phyloP scores from a whole-genome alignment of 2,888 invertebrate genomes.

The Willowsia nigromaculata region DNA sequence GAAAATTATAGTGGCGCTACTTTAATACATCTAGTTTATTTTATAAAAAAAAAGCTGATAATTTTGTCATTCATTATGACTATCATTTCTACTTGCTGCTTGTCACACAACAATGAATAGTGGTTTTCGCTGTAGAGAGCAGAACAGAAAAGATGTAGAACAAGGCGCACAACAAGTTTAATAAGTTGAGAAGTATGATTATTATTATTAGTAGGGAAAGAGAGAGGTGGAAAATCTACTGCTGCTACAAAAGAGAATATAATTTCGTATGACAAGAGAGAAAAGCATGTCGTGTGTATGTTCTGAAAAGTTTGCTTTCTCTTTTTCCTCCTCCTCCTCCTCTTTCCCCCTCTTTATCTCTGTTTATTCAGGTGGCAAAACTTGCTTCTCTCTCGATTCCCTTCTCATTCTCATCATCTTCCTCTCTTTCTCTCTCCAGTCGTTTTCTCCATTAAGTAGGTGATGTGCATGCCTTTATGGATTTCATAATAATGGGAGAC shows the following conservation, averaged over 20 bases:
- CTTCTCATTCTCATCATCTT: slow-evolving; percentile 18
- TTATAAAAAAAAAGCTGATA: not conserved
- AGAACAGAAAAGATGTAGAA: too few species aligned
- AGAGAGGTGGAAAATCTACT: too few species aligned
- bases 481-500: slow-evolving; percentile 15
- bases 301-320: too few species aligned
- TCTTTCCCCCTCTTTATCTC: slow-evolving; percentile 77
- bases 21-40: not conserved
- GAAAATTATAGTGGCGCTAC: too few species aligned
- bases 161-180: not conserved
- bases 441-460: not conserved
- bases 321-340: not conserved
- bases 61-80: not conserved
- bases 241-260: too few species aligned
- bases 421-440: not conserved
- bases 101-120: too few species aligned
- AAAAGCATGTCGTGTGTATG: too few species aligned
- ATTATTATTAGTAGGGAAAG: too few species aligned
- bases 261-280: too few species aligned
- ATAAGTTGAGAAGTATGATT: too few species aligned
- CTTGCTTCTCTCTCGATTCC: slow-evolving; percentile 10
- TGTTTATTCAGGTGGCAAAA: slow-evolving; percentile 79
- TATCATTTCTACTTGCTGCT: not conserved
- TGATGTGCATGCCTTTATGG: slow-evolving; percentile 43
- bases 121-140: too few species aligned